phyloP scores from a whole-genome alignment of 1,140 invertebrate species.

The Orussus abietinus region DNA sequence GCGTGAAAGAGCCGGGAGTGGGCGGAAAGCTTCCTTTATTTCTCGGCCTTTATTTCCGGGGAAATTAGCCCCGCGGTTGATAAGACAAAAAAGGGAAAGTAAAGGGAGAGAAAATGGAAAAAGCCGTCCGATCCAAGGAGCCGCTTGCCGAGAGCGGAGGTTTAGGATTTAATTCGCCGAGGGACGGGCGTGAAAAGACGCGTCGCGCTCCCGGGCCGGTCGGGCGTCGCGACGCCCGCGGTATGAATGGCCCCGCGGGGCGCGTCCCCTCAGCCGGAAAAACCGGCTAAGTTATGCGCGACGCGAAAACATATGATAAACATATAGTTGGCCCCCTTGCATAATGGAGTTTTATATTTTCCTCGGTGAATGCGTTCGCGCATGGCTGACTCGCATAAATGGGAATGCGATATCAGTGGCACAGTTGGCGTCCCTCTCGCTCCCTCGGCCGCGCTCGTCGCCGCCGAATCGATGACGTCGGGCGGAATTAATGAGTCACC shows the following conservation, averaged over 20 bases:
- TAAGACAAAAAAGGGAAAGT: too few relatives aligned
- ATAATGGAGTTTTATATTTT: constrained; percentile 45
- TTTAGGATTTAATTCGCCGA: too few relatives aligned
- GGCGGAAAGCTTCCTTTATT: too few relatives aligned
- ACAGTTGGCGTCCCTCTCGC: constrained; percentile 26
- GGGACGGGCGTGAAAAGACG: too few relatives aligned
- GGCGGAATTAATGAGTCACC: constrained; percentile 29
- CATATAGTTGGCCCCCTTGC: constrained; percentile 25
- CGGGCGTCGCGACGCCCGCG: too few relatives aligned
- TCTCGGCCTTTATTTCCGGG: too few relatives aligned
- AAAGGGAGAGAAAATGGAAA: too few relatives aligned
- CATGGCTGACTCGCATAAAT: constrained; percentile 43
- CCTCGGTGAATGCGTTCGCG: constrained; percentile 43
- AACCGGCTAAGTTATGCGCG: constrained; percentile 34
- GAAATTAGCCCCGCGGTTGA: too few relatives aligned
- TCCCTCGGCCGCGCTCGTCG: constrained; percentile 19
- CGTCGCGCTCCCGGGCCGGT: too few relatives aligned
- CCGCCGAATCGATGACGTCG: constrained; percentile 29
- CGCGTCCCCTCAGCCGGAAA: constrained; percentile 30
- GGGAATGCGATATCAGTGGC: constrained; percentile 26
- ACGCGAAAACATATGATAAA: constrained; percentile 41
- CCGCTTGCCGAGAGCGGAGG: too few relatives aligned
- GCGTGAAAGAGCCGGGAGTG: too few relatives aligned
- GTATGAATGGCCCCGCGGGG: constrained; percentile 24
- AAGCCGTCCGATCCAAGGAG: too few relatives aligned